Evolutionary conservation across 2,888 invertebrate genomes (phyloP), one percentile per base, ranked within the genome.

Genomic region (Heteropelma amictum): DNA sequence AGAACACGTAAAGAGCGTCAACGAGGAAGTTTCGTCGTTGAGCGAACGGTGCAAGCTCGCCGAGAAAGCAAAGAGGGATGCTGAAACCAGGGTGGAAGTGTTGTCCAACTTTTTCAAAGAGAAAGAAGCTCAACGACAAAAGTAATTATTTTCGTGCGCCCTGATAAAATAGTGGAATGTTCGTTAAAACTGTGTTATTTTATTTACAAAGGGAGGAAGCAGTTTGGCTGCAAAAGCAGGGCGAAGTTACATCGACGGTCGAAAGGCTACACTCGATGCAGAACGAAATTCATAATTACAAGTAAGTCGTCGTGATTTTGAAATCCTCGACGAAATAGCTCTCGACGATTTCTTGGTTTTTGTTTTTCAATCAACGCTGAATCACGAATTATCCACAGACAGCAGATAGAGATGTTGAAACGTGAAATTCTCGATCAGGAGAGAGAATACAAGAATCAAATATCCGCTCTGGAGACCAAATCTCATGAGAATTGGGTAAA

Each of bases 91-190:
- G 82, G 91, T 97, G 1, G 95, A 96, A 85, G 97, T 97, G 0
- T 90, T 98, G 40, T 94, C 95, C 0, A 94, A 94, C 85, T 97
- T 97, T 89, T 97, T 97, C 90, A 96, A 97, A 84, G 96, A 97
- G 79, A 94, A 96, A 82, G 97, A 97, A 89, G 92, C 93, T 10
- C 95, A 97, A 89, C 90, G 97, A 53, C 93, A 97, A 90, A 97
- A 96, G 95, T 97, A n/a, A 38, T 14, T 72, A 70, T 42, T 47
- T n/a, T n/a, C n/a, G n/a, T n/a, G n/a, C n/a, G n/a, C n/a, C 21
- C 42, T 12, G 10, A 1, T 5, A 33, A 21, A n/a, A 21, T 5
- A 2, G 12, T 5, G 1, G 3, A 21, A 45, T 4, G 12, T 3
- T n/a, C 1, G 12, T 1, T 21, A 1, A n/a, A 42, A 19, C 10